A percentile compares a stretch with the other conserved stretches of the same genome.
Conservation (phyloP, 2,888 invertebrate species). For the Aspidapion aeneum region DNA sequence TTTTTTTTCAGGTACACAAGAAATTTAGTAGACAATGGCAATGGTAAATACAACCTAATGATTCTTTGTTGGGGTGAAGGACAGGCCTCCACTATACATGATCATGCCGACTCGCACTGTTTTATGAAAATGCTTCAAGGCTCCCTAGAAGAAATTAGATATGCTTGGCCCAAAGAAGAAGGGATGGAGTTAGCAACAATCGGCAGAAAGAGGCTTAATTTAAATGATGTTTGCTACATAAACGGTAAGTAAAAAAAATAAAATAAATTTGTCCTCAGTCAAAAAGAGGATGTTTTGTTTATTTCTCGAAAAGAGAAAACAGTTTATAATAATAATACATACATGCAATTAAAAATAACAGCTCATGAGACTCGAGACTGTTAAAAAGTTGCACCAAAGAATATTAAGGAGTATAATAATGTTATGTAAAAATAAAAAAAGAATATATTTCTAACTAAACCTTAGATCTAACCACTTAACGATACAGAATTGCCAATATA, state of each 20-base stretch:
- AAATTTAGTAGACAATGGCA: conserved; percentile 93
- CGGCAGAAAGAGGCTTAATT: conserved; percentile 59
- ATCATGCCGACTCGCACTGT: conserved; percentile 94
- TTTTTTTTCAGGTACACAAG: conserved; percentile 85
- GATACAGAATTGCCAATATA: too few relatives aligned
- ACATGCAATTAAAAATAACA: too few relatives aligned
- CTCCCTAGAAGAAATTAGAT: conserved; percentile 76
- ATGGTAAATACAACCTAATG: conserved; percentile 97
- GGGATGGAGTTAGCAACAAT: conserved; percentile 49
- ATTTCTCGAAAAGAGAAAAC: too few relatives aligned
- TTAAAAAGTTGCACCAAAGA: too few relatives aligned
- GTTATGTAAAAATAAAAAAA: too few relatives aligned
- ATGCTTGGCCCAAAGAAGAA: conserved; percentile 68
- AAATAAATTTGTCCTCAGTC: too few relatives aligned
- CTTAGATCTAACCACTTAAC: too few relatives aligned
- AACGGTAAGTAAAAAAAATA: conserved; percentile 81
- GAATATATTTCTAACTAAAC: too few relatives aligned
- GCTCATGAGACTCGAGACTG: too few relatives aligned
- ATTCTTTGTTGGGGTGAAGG: conserved; percentile 98
- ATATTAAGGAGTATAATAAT: too few relatives aligned
- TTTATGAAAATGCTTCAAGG: conserved; percentile 95
- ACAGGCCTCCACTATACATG: conserved; percentile 92
- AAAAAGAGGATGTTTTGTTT: too few relatives aligned
- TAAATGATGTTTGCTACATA: conserved; percentile 90
- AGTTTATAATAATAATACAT: too few relatives aligned